Evolutionary conservation across 2,797 vertebrate genomes (phyloP).

Genomic region (Lepus oiostolus): DNA sequence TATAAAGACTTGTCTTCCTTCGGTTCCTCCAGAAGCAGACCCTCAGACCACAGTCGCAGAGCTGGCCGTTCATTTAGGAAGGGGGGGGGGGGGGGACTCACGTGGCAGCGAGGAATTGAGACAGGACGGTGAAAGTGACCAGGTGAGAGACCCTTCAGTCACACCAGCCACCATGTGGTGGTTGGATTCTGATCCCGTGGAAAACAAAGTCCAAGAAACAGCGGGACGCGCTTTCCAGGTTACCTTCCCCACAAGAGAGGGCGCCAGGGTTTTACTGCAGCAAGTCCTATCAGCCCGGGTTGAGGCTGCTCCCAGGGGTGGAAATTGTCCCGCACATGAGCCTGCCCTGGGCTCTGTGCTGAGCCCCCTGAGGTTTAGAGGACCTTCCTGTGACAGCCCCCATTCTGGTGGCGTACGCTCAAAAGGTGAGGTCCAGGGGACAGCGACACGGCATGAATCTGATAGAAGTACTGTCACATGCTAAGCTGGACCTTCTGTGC

Average conservation of each 20-base stretch:
- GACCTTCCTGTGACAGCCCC: fast-evolving
- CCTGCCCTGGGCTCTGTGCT: background rate
- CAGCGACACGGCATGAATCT: too few species aligned
- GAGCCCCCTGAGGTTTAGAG: background rate
- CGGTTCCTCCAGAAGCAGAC: background rate
- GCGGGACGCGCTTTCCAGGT: background rate
- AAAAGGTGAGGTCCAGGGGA: background rate
- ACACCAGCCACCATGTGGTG: background rate
- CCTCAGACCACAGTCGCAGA: background rate
- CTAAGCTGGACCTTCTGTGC: background rate
- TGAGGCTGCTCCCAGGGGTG: background rate
- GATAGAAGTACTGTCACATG: background rate
- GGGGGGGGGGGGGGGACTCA: background rate
- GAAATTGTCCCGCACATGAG: background rate
- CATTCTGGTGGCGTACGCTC: fast-evolving
- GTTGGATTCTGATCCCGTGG: background rate
- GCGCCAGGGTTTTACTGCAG: background rate
- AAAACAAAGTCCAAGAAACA: background rate
- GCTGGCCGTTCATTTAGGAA: background rate
- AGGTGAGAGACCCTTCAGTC: background rate
- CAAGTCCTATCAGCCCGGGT: background rate
- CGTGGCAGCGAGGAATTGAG: background rate
- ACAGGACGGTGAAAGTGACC: background rate
- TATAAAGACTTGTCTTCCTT: background rate
- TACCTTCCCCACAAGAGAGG: background rate